Conservation (phyloP, 2,113 vertebrate genomes). For the Merops nubicus region DNA sequence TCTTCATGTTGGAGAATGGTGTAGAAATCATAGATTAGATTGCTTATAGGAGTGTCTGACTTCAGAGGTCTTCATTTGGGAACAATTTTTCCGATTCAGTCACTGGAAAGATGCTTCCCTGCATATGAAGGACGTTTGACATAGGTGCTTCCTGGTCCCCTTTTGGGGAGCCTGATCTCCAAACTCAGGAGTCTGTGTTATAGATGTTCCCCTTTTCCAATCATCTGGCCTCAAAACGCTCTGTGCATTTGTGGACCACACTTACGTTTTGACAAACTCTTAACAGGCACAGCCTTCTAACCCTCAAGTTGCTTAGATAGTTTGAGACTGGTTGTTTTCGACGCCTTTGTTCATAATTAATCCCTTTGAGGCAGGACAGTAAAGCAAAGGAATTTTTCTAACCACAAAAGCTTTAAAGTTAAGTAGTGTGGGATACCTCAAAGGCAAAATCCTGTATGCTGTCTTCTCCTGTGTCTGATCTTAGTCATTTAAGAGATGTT, state of each 20-base stretch:
- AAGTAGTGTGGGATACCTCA: background rate
- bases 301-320: background rate
- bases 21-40: background rate
- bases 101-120: background rate
- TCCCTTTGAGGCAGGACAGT: background rate
- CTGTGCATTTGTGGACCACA: background rate
- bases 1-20: background rate
- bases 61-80: background rate
- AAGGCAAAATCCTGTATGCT: background rate
- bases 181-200: background rate
- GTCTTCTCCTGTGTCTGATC: background rate
- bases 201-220: background rate
- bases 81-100: background rate
- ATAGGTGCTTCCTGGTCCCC: background rate
- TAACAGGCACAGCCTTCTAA: background rate
- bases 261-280: background rate
- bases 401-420: background rate
- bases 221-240: background rate
- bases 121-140: background rate
- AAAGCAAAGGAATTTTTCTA: background rate
- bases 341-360: background rate
- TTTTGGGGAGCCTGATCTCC: background rate
- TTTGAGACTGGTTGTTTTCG: background rate
- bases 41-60: background rate
- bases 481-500: background rate